Evolutionary conservation across 1,140 invertebrate species (phyloP).

Genomic region (Eriosoma lanigerum): DNA sequence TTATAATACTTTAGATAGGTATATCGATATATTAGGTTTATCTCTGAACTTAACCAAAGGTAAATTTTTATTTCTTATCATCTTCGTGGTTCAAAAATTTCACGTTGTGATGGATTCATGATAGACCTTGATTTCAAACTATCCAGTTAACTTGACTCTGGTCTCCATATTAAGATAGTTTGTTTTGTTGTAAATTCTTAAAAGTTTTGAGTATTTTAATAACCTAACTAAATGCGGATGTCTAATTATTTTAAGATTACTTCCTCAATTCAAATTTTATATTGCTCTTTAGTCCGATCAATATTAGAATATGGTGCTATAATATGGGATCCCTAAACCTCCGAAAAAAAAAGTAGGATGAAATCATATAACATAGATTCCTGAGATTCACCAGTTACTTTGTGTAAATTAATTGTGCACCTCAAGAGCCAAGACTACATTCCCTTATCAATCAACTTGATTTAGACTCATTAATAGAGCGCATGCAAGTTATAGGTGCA

Average conservation of each 20-base stretch:
- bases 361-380: no score
- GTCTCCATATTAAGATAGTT: neutral
- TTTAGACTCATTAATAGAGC: no score
- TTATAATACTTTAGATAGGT: no score
- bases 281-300: neutral
- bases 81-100: neutral
- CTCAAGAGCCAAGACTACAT: no score
- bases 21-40: no score
- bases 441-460: no score
- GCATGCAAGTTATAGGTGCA: no score
- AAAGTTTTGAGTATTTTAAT: neutral
- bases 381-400: neutral
- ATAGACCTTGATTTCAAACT: neutral
- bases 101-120: neutral
- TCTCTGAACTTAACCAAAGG: no score
- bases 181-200: neutral
- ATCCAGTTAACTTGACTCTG: neutral
- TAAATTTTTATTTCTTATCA: constrained; percentile 16
- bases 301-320: no score
- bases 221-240: no score
- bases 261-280: neutral
- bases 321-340: neutral
- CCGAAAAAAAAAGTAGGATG: neutral
- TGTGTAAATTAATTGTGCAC: no score
- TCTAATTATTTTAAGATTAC: neutral